phyloP scores from a whole-genome alignment of 2,888 invertebrate genomes.

The Epinotia demarniana region DNA sequence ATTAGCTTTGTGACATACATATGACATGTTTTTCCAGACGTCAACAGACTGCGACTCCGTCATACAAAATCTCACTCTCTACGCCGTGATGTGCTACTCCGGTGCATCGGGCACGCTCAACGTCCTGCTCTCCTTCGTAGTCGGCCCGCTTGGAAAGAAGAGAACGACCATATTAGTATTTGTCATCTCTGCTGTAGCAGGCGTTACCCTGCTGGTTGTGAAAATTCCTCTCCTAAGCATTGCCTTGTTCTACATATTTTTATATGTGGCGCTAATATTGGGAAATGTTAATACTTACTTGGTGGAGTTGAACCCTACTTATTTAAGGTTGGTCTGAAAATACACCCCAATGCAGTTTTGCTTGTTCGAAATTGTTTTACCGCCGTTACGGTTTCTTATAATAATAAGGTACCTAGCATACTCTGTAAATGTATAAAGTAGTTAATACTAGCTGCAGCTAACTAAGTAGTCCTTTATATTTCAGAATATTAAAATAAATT shows the following conservation, averaged over 20 bases:
- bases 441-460: background rate
- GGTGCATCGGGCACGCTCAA: constrained; percentile 58
- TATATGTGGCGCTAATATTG: constrained; percentile 68
- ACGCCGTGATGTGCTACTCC: constrained; percentile 72
- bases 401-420: background rate
- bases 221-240: constrained; percentile 68
- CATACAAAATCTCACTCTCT: constrained; percentile 65
- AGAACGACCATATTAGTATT: constrained; percentile 64
- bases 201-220: constrained; percentile 62
- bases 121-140: constrained; percentile 66
- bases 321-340: constrained; percentile 63
- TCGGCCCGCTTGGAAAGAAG: constrained; percentile 66
- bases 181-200: constrained; percentile 56
- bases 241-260: constrained; percentile 66
- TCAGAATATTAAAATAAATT: background rate
- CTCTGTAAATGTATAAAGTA: constrained; percentile 16
- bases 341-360: background rate
- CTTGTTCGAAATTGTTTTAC: background rate
- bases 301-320: constrained; percentile 74
- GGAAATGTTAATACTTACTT: constrained; percentile 73
- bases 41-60: constrained; percentile 62
- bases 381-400: background rate
- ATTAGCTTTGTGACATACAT: background rate
- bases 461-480: no score
- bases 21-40: constrained; percentile 53